Percentiles rank a stretch among this genome's conserved stretches.
phyloP scores from a whole-genome alignment of 2,888 invertebrate genomes.

The Hoplodrina ambigua region DNA sequence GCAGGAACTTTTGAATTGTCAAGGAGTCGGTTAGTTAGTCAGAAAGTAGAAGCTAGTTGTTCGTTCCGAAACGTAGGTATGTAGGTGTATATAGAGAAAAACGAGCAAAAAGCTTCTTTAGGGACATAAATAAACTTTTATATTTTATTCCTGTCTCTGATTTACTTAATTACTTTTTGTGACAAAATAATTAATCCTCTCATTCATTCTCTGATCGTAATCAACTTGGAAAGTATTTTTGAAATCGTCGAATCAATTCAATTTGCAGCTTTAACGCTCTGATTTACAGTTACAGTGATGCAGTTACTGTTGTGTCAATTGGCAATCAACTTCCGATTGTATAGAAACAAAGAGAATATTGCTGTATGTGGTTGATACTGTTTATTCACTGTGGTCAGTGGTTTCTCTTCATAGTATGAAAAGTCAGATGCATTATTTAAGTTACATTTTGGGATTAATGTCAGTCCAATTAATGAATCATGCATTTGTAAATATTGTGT shows the following conservation, averaged over 20 bases:
- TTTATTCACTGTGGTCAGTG: not conserved
- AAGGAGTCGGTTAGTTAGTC: no score
- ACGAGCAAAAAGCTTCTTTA: no score
- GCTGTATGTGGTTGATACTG: not conserved
- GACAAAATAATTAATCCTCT: not conserved
- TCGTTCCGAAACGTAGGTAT: no score
- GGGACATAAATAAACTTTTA: no score
- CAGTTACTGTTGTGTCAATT: constrained; percentile 41
- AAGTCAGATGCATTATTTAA: not conserved
- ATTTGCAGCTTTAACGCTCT: constrained; percentile 34
- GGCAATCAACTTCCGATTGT: constrained; percentile 54
- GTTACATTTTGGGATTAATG: not conserved
- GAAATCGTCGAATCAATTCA: constrained; percentile 33
- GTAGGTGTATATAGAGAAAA: no score
- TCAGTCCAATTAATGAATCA: not conserved
- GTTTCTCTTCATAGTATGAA: not conserved
- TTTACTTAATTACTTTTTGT: not conserved
- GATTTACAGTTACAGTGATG: constrained; percentile 36
- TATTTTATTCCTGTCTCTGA: not conserved
- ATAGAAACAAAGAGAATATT: constrained; percentile 26
- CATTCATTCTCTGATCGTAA: constrained; percentile 16
- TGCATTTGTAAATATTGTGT: not conserved
- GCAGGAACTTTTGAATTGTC: no score
- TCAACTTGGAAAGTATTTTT: constrained; percentile 18
- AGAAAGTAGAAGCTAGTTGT: no score